Evolutionary conservation across 2,113 vertebrate species (phyloP).

Genomic region (Microcebus lehilahytsara): DNA sequence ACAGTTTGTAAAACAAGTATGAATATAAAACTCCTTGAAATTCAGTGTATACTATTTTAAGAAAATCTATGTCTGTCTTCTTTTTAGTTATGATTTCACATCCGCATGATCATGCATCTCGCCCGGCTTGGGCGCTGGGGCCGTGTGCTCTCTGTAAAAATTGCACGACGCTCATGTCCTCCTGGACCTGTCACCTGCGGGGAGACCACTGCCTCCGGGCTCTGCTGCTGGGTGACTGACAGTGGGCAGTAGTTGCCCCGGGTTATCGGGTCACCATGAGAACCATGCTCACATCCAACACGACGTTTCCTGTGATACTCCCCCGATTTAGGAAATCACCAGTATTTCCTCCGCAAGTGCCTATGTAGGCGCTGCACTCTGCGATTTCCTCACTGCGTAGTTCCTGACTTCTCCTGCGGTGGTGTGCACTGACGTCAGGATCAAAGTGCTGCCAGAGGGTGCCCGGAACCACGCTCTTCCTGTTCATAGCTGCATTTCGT

Average conservation of each 20-base stretch:
- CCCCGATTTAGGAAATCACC: too few relatives aligned
- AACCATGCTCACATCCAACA: neutral
- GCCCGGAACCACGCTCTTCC: neutral
- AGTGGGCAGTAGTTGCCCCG: neutral
- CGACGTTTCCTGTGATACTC: neutral
- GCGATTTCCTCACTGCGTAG: rapidly evolving
- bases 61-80: neutral
- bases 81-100: neutral
- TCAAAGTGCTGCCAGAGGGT: rapidly evolving
- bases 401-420: neutral
- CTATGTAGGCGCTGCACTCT: rapidly evolving
- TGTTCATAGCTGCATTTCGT: too few relatives aligned
- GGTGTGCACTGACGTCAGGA: too few relatives aligned
- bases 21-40: neutral
- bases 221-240: rapidly evolving
- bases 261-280: too few relatives aligned
- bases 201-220: neutral
- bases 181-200: neutral
- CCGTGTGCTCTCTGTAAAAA: neutral
- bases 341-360: neutral
- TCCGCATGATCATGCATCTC: too few relatives aligned
- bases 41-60: neutral
- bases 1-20: neutral
- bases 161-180: neutral
- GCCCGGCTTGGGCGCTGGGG: too few relatives aligned